Percentiles rank a stretch among this genome's conserved stretches.
Conservation (phyloP, 2,888 invertebrate species). For the Julus scandinavius region DNA sequence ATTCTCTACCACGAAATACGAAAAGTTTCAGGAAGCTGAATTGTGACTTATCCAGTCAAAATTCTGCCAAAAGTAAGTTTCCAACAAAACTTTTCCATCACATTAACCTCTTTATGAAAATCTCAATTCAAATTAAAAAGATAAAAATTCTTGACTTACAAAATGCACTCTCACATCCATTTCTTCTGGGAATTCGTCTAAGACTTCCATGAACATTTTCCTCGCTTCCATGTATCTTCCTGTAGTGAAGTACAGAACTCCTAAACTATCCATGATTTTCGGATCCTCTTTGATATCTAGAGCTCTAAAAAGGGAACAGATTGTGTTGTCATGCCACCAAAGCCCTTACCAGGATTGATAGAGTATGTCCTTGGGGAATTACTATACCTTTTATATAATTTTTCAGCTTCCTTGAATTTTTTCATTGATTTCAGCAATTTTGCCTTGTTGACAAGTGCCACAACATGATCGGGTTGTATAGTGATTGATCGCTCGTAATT, state of each 20-base stretch:
- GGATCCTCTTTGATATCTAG: constrained; percentile 57
- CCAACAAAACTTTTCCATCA: background rate
- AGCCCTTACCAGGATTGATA: background rate
- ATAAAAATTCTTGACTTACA: constrained; percentile 53
- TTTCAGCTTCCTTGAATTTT: constrained; percentile 57
- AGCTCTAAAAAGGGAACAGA: constrained; percentile 47
- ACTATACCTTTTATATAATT: constrained; percentile 57
- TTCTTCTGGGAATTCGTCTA: constrained; percentile 57
- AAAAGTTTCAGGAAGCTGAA: background rate
- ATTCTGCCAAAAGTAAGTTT: background rate
- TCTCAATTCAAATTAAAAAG: background rate
- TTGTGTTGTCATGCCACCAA: background rate
- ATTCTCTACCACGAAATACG: no score
- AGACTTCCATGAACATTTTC: constrained; percentile 53
- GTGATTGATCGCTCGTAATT: constrained; percentile 73
- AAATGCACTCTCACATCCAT: constrained; percentile 58
- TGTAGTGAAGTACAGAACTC: constrained; percentile 57
- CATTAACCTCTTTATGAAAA: no score
- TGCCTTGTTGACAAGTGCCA: constrained; percentile 76
- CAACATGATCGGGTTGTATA: constrained; percentile 77
- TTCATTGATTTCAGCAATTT: constrained; percentile 56
- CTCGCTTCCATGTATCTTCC: constrained; percentile 57
- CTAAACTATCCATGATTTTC: constrained; percentile 57
- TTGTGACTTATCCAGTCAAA: background rate
- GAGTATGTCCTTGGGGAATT: background rate